Evolutionary conservation across 2,113 vertebrate genomes (phyloP).

Genomic region (Columba livia): DNA sequence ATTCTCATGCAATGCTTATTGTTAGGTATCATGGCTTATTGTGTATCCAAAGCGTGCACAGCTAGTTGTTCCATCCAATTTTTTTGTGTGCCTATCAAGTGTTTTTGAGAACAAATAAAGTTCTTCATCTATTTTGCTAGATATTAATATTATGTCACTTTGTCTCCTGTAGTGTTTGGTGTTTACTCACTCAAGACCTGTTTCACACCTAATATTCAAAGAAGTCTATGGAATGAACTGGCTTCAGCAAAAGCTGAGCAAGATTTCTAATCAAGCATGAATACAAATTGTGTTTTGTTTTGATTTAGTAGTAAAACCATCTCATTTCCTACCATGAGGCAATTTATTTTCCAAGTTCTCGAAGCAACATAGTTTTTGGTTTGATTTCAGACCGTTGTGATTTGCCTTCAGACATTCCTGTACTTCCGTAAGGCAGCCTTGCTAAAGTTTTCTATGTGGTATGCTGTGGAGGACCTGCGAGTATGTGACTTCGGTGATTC

Average conservation of each 20-base stretch:
- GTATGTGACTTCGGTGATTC: neutral
- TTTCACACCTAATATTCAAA: neutral
- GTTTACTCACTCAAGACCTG: neutral
- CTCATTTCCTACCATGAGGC: neutral
- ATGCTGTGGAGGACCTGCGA: neutral
- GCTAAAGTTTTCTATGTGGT: neutral
- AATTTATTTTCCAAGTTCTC: neutral
- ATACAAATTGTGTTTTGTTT: neutral
- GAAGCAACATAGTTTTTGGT: neutral
- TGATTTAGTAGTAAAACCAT: neutral
- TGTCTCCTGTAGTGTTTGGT: neutral
- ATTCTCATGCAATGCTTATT: neutral
- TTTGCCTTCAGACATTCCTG: neutral
- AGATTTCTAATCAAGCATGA: neutral
- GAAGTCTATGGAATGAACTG: neutral
- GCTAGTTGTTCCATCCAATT: neutral
- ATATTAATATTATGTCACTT: neutral
- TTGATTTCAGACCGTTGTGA: neutral
- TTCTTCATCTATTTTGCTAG: neutral
- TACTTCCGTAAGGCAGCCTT: neutral
- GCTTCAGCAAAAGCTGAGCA: neutral
- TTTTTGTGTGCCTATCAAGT: neutral
- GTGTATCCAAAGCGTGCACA: neutral
- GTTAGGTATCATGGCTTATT: neutral
- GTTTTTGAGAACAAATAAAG: slow-evolving; percentile 22